phyloP scores from a whole-genome alignment of 1,140 invertebrate genomes.

The Polyergus mexicanus region DNA sequence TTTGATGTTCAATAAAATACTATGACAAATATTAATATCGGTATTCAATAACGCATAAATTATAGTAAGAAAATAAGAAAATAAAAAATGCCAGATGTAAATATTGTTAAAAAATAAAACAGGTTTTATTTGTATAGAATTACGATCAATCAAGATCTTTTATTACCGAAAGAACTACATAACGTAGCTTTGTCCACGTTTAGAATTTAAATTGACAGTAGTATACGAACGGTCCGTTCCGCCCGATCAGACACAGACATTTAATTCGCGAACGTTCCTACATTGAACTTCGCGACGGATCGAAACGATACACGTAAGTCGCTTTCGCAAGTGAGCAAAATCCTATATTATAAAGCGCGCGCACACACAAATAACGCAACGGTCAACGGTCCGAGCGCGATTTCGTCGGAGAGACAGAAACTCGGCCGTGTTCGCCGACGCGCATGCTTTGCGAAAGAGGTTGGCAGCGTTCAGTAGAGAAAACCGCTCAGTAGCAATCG shows the following conservation, averaged over 20 bases:
- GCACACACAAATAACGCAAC: slow-evolving; percentile 41
- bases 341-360: background rate
- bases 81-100: background rate
- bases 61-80: background rate
- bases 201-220: background rate
- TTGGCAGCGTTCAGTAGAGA: too few species aligned
- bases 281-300: slow-evolving; percentile 40
- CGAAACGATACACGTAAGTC: background rate
- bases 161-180: background rate
- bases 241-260: slow-evolving; percentile 22
- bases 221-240: slow-evolving; percentile 20
- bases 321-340: slow-evolving; percentile 48
- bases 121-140: background rate
- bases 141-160: slow-evolving; percentile 1
- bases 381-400: slow-evolving; percentile 26
- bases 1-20: background rate
- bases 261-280: slow-evolving; percentile 30
- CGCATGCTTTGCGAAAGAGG: slow-evolving; percentile 32
- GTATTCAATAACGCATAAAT: background rate
- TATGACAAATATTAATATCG: background rate
- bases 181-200: background rate
- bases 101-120: slow-evolving; percentile 5
- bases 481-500: too few species aligned
- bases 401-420: slow-evolving; percentile 28
- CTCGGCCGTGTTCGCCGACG: slow-evolving; percentile 8